phyloP scores from a whole-genome alignment of 2,888 invertebrate genomes.

The Drosophila nr. perissopoda region DNA sequence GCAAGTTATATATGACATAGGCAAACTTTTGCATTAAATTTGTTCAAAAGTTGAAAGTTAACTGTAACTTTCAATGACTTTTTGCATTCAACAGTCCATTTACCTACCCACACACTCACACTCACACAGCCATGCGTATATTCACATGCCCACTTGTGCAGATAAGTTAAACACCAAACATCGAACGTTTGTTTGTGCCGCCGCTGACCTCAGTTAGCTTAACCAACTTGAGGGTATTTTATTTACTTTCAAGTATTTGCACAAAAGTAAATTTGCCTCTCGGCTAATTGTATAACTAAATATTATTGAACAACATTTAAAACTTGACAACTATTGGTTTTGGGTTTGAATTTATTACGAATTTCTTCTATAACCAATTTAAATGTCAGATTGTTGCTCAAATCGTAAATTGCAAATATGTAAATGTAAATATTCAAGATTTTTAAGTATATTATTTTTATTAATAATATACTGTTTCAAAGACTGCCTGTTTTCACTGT shows the following conservation, averaged over 20 bases:
- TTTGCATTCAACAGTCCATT: conserved; percentile 66
- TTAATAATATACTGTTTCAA: too few species aligned
- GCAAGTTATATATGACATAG: conserved; percentile 52
- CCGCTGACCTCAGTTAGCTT: conserved; percentile 49
- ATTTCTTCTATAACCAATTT: background rate
- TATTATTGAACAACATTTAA: background rate
- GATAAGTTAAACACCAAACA: conserved; percentile 54
- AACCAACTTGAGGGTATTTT: conserved; percentile 24
- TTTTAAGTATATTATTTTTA: too few species aligned
- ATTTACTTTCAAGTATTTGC: conserved; percentile 24
- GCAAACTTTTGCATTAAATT: conserved; percentile 62
- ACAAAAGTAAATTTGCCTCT: background rate
- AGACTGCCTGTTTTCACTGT: background rate
- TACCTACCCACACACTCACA: conserved; percentile 36
- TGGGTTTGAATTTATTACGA: background rate
- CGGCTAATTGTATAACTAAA: conserved; percentile 4
- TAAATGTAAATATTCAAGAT: too few species aligned
- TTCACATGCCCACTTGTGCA: conserved; percentile 11
- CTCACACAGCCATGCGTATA: conserved; percentile 13
- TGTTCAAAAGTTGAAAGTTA: conserved; percentile 60
- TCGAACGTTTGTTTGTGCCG: conserved; percentile 29
- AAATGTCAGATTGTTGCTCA: background rate
- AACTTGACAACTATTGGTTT: background rate
- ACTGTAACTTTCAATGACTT: conserved; percentile 70
- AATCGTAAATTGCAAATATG: background rate